Evolutionary conservation across 2,113 vertebrate genomes (phyloP).

Genomic region (Egretta garzetta): DNA sequence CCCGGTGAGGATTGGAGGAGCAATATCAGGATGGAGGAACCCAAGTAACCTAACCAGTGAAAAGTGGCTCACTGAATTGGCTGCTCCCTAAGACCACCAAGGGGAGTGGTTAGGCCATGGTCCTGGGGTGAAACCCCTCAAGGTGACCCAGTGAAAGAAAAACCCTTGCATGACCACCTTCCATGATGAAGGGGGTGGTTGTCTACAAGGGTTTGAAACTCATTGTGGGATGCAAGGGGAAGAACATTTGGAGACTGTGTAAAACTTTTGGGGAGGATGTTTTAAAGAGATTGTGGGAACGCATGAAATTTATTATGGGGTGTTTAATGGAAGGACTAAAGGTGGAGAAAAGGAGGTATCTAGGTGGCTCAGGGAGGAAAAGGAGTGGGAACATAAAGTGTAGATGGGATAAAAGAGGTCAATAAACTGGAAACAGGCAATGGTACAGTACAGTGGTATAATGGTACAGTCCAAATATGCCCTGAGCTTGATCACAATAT

Average conservation of each 20-base stretch:
- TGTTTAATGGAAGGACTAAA: neutral
- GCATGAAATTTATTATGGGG: neutral
- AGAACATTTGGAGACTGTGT: neutral
- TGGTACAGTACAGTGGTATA: neutral
- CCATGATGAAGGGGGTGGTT: accelerated
- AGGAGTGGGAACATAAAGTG: neutral
- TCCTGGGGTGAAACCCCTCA: neutral
- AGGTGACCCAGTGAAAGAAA: neutral
- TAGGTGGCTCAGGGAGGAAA: neutral
- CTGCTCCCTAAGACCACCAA: neutral
- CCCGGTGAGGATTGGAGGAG: neutral
- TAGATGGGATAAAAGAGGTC: neutral
- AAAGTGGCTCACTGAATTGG: neutral
- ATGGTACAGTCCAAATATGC: neutral
- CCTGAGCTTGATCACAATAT: neutral
- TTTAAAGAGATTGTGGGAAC: neutral
- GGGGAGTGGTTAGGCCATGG: neutral
- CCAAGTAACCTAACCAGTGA: neutral
- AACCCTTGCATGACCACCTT: neutral
- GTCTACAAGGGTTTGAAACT: neutral
- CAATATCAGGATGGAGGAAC: neutral
- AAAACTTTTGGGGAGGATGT: neutral
- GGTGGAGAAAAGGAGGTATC: neutral
- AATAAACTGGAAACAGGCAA: neutral
- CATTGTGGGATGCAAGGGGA: neutral